phyloP scores from a whole-genome alignment of 2,797 vertebrate species.

The Ctenopoma multispine region DNA sequence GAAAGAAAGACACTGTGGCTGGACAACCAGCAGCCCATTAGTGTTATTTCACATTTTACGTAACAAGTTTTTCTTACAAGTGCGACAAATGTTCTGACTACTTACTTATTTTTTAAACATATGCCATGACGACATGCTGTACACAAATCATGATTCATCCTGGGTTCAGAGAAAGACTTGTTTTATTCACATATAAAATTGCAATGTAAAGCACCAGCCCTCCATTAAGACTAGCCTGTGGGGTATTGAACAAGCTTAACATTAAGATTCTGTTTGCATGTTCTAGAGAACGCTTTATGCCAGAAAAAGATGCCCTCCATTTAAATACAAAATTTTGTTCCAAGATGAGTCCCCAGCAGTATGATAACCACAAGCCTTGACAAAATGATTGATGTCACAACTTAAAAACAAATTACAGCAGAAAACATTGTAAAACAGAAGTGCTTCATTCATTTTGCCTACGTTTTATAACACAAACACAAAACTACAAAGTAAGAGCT shows the following conservation, averaged over 20 bases:
- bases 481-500: not conserved
- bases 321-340: not conserved
- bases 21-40: too few species aligned
- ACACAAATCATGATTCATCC: conserved; percentile 5
- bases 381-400: not conserved
- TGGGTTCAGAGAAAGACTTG: not conserved
- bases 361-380: not conserved
- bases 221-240: conserved; percentile 6
- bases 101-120: not conserved
- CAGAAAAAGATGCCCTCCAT: not conserved
- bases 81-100: not conserved
- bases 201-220: not conserved
- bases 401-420: conserved; percentile 9
- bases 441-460: not conserved
- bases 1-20: too few species aligned
- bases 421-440: not conserved
- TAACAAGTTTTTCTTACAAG: too few species aligned
- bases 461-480: not conserved
- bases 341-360: not conserved
- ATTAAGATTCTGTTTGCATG: not conserved
- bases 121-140: not conserved
- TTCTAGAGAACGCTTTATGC: too few species aligned
- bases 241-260: not conserved
- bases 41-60: too few species aligned
- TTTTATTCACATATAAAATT: conserved; percentile 8